Conservation (phyloP, 2,888 invertebrate species). For the Syritta pipiens region DNA sequence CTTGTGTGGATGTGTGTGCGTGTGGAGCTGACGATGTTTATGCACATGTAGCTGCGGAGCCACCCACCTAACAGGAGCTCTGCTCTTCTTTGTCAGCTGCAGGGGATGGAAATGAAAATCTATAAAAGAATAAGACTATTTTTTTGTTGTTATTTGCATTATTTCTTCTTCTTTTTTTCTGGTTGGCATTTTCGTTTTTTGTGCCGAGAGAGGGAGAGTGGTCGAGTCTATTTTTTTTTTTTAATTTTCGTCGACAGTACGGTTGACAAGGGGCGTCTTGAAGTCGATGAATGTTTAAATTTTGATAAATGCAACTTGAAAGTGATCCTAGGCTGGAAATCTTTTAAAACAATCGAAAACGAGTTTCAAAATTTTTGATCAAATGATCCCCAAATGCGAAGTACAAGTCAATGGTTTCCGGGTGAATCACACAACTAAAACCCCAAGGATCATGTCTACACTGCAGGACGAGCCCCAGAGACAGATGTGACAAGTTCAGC, state of each 20-base stretch:
- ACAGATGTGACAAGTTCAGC: too few species aligned
- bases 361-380: too few species aligned
- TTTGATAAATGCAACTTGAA: too few species aligned
- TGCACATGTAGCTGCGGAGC: conserved; percentile 11
- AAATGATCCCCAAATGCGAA: too few species aligned
- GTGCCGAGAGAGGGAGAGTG: not conserved
- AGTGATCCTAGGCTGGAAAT: too few species aligned
- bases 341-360: too few species aligned
- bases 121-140: not conserved
- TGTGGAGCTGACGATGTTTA: conserved; percentile 9
- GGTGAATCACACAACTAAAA: too few species aligned
- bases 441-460: too few species aligned
- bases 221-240: too few species aligned
- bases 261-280: conserved; percentile 4
- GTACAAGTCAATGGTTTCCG: too few species aligned
- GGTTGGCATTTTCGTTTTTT: not conserved
- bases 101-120: conserved; percentile 12
- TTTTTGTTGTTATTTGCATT: conserved; percentile 12
- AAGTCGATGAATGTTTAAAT: too few species aligned
- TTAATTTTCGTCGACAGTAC: conserved; percentile 19
- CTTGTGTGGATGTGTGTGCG: conserved; percentile 3
- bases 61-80: conserved; percentile 19
- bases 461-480: too few species aligned
- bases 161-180: not conserved
- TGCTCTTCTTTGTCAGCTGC: conserved; percentile 13